Conservation (phyloP, 1,140 invertebrate species). For the Drosophila sturtevanti region DNA sequence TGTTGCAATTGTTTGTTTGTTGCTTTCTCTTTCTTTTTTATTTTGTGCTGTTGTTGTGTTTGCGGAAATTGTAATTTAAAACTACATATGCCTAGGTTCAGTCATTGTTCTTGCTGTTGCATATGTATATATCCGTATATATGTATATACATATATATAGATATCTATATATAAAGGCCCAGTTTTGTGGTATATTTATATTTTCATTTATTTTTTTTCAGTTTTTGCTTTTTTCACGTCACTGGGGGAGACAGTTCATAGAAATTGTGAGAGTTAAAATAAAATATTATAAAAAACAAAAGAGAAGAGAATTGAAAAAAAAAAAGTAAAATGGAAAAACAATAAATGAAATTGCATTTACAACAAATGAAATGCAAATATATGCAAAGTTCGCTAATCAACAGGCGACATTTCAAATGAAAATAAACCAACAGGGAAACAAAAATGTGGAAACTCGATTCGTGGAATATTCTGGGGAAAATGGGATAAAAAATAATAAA, state of each 20-base stretch:
- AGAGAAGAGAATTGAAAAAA: neutral
- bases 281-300: conserved; percentile 19
- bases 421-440: neutral
- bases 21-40: conserved; percentile 11
- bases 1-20: neutral
- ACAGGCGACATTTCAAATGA: conserved; percentile 38
- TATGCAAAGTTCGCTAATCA: conserved; percentile 44
- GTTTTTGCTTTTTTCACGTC: conserved; percentile 41
- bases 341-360: conserved; percentile 25
- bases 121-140: neutral
- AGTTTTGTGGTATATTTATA: conserved; percentile 52
- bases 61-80: conserved; percentile 72
- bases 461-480: neutral
- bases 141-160: conserved; percentile 4
- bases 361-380: conserved; percentile 58
- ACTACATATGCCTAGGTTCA: conserved; percentile 37
- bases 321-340: neutral
- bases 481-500: neutral
- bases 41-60: conserved; percentile 42
- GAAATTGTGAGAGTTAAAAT: conserved; percentile 19
- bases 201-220: conserved; percentile 47
- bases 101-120: conserved; percentile 19
- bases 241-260: conserved; percentile 49
- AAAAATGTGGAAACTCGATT: neutral
- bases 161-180: neutral